Conservation (phyloP, 2,113 vertebrate species). For the Naja naja region DNA sequence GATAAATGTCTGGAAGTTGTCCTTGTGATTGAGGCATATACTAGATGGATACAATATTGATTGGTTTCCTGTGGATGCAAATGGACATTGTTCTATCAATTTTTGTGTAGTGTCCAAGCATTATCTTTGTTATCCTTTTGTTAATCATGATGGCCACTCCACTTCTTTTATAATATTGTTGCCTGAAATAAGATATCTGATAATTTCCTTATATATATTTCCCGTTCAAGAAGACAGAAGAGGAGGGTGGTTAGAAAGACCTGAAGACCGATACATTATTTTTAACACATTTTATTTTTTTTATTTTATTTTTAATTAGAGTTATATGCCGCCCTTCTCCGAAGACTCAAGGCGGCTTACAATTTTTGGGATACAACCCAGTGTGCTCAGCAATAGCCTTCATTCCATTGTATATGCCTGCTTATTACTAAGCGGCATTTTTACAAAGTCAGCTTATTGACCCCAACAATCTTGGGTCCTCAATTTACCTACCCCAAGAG, state of each 20-base stretch:
- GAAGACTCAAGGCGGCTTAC: no score
- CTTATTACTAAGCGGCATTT: no score
- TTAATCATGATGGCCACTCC: not conserved
- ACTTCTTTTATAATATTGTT: not conserved
- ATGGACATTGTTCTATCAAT: not conserved
- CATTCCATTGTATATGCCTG: no score
- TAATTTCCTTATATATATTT: not conserved
- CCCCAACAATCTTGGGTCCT: no score
- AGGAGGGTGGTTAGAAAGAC: not conserved
- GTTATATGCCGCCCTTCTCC: no score
- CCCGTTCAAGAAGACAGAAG: not conserved
- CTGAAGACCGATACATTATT: not conserved
- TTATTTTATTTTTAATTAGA: no score
- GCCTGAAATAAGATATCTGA: not conserved
- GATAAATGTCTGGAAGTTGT: not conserved
- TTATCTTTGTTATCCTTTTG: not conserved
- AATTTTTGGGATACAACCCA: no score
- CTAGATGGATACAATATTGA: not conserved
- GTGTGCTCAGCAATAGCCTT: no score
- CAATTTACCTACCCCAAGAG: no score
- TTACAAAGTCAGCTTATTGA: no score
- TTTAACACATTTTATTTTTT: not conserved
- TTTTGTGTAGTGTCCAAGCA: not conserved
- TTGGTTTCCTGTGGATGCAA: not conserved
- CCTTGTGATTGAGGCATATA: not conserved